Conservation (phyloP, 1,140 invertebrate species). For the Meteorus sp. region DNA sequence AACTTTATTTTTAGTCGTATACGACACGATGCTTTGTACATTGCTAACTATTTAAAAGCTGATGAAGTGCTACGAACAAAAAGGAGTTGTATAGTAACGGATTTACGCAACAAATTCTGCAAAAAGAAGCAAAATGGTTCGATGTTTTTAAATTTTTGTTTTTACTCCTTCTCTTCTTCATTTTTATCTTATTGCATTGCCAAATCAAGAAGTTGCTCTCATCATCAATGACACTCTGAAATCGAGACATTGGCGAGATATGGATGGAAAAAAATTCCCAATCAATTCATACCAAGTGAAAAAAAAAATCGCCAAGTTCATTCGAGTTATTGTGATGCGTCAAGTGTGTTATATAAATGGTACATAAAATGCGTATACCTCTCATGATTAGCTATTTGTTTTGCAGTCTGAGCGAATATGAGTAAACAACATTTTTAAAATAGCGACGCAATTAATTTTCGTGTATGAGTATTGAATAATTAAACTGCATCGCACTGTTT, state of each 20-base stretch:
- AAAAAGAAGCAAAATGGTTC: no score
- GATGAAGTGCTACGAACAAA: constrained; percentile 9
- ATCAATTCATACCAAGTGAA: no score
- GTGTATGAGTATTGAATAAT: background rate
- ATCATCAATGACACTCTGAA: no score
- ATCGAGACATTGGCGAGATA: no score
- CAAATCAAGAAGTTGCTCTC: no score
- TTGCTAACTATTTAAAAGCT: constrained; percentile 31
- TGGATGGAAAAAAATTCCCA: no score
- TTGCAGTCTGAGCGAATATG: background rate
- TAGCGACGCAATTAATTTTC: background rate
- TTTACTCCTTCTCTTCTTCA: background rate
- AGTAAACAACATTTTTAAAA: background rate
- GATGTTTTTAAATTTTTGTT: no score
- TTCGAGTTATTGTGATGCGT: background rate
- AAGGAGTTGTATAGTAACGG: background rate
- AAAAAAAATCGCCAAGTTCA: no score
- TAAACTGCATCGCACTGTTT: no score
- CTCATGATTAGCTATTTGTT: constrained; percentile 13
- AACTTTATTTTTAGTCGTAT: constrained; percentile 47
- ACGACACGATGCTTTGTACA: constrained; percentile 32
- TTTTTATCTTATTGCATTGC: background rate
- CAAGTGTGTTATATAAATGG: constrained; percentile 22
- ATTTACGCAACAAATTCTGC: constrained; percentile 21
- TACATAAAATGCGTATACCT: background rate